A percentile compares a stretch with the other conserved stretches of the same genome.
phyloP scores from a whole-genome alignment of 64 coral and sea anemone genomes.

The Porites australiensis region DNA sequence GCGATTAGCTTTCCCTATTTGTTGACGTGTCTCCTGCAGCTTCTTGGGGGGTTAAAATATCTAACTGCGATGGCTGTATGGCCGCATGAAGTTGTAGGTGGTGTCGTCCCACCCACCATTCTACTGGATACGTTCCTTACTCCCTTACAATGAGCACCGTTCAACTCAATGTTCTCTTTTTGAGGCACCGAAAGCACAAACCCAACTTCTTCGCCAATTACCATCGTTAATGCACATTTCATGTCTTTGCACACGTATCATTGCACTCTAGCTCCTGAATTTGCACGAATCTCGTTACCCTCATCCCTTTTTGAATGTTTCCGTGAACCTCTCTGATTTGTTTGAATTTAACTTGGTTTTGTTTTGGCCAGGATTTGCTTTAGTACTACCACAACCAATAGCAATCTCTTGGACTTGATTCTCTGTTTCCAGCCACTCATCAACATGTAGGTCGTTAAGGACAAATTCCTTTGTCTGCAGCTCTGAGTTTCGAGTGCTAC shows the following conservation, averaged over 20 bases:
- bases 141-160: neutral
- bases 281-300: too few relatives aligned
- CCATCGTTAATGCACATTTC: slow-evolving; percentile 25
- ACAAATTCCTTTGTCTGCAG: slow-evolving; percentile 19
- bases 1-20: neutral
- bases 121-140: slow-evolving; percentile 5
- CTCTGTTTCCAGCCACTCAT: slow-evolving; percentile 23
- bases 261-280: neutral
- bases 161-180: neutral
- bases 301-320: neutral
- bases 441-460: neutral
- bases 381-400: too few relatives aligned
- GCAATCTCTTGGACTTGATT: slow-evolving; percentile 6
- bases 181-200: slow-evolving; percentile 46
- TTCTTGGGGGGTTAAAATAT: neutral
- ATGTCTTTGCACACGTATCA: slow-evolving; percentile 22
- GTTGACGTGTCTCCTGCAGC: neutral
- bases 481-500: neutral
- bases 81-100: neutral
- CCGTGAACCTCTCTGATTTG: too few relatives aligned
- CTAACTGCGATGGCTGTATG: neutral
- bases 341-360: too few relatives aligned
- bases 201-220: slow-evolving; percentile 26
- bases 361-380: too few relatives aligned
- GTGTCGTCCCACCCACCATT: slow-evolving; percentile 2